Base-by-base conservation (phyloP, 2,113 vertebrate species). In the Brachypteracias leptosomus region DNA sequence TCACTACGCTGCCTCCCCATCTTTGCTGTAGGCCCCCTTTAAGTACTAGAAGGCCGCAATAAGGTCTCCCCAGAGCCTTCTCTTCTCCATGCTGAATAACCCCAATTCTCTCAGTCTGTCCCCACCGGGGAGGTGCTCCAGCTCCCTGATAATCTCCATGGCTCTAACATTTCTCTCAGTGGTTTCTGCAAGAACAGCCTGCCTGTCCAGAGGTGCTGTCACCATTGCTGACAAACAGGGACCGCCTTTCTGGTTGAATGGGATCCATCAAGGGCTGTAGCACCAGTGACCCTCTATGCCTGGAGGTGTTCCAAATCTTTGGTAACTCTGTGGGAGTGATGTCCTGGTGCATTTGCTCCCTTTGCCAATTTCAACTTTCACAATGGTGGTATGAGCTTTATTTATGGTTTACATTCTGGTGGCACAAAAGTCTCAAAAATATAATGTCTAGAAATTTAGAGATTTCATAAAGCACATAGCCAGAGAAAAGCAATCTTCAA, bases 241-340 rank as follows among this genome's bases (percentile, higher is more conserved):
- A 36, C 16, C 21, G 65, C 5, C 46, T 40, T 79, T 52, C 68
- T 28, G 21, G 28, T 6, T 65, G 40, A 79, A 67, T 3, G 38
- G 72, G 28, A 9, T 4, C 21, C 20, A 35, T 3, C 5, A 21
- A 31, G 28, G 9, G 42, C 35, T 21, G 36, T 54, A 67, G 25
- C 13, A 76, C 11, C 18, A 84, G 51, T 0, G 0, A 51, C 7
- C 16, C 8, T 17, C n/a, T 36, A 1, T 9, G 22, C 33, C 36
- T 47, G 46, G 46, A 47, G 46, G 46, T 8, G 18, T 13, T n/a
- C 11, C 36, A 63, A 11, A 58, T 13, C 16, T 20, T 42, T 49
- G 19, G 9, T 51, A 21, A 26, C 16, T 46, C 5, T 5, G 61
- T 58, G 22, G 17, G 78, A 51, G 31, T 4, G 15, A 36, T 11